phyloP scores from a whole-genome alignment of 2,113 vertebrate species.

The Microcebus tavaratra region DNA sequence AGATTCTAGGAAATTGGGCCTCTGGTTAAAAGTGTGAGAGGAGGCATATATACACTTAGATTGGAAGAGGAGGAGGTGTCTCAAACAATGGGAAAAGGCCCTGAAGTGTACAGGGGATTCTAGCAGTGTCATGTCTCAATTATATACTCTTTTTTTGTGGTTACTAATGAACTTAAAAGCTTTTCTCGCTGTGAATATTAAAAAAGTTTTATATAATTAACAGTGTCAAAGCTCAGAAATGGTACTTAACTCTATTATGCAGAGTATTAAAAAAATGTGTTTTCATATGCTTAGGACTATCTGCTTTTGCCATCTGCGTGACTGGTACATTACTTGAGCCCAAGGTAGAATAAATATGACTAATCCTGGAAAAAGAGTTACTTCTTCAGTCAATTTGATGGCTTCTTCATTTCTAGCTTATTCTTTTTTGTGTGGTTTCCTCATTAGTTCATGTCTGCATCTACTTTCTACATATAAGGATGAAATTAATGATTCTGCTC shows the following conservation, averaged over 20 bases:
- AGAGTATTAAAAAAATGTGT: not conserved
- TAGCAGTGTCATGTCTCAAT: not conserved
- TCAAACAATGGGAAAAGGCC: not conserved
- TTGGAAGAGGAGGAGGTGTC: not conserved
- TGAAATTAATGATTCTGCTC: not conserved
- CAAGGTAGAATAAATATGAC: not conserved
- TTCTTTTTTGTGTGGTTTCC: not conserved
- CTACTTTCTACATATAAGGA: not conserved
- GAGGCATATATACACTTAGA: not conserved
- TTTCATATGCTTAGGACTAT: not conserved
- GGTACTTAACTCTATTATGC: not conserved
- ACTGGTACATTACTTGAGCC: not conserved
- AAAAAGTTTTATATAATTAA: not conserved
- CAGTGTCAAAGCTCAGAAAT: not conserved
- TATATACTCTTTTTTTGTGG: not conserved
- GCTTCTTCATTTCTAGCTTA: not conserved
- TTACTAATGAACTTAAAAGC: not conserved
- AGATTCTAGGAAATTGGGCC: conserved; percentile 14
- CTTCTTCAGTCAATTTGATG: not conserved
- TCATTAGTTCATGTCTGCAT: not conserved
- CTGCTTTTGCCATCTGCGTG: not conserved
- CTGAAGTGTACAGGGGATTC: not conserved
- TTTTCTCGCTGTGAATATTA: not conserved
- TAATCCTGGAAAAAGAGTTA: not conserved
- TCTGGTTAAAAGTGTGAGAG: conserved; percentile 9